Conservation (phyloP, 1,140 invertebrate genomes). For the Trachymyrmex septentrionalis region DNA sequence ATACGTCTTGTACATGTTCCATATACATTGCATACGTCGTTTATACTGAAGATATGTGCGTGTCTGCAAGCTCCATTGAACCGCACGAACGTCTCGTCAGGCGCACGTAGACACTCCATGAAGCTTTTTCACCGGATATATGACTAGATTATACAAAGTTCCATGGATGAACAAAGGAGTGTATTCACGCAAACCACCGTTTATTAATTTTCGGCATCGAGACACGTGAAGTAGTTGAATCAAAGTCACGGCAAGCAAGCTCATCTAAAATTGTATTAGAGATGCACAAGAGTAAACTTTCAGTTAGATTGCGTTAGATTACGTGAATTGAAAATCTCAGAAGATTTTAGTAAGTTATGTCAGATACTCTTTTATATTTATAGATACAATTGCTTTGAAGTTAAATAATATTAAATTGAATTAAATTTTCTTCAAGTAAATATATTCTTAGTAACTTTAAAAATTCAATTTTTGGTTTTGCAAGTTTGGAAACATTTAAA, state of each 20-base stretch:
- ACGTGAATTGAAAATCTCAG: background rate
- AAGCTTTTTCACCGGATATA: constrained; percentile 49
- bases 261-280: constrained; percentile 31
- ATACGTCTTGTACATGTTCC: constrained; percentile 25
- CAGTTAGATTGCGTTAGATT: background rate
- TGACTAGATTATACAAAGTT: constrained; percentile 54
- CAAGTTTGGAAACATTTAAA: background rate
- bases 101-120: constrained; percentile 11
- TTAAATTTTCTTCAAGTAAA: background rate
- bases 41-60: constrained; percentile 25
- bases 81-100: constrained; percentile 43
- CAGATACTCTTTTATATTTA: background rate
- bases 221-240: background rate
- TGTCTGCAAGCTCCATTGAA: constrained; percentile 40
- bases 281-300: constrained; percentile 16
- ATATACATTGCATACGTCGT: background rate
- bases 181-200: constrained; percentile 40
- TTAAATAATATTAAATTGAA: background rate
- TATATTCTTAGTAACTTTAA: background rate
- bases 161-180: constrained; percentile 40
- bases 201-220: constrained; percentile 50
- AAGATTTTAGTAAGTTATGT: constrained; percentile 3
- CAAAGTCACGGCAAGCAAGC: background rate
- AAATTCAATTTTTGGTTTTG: background rate
- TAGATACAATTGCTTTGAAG: background rate